phyloP scores from a whole-genome alignment of 2,888 invertebrate genomes.

The Heliconius ismenius region DNA sequence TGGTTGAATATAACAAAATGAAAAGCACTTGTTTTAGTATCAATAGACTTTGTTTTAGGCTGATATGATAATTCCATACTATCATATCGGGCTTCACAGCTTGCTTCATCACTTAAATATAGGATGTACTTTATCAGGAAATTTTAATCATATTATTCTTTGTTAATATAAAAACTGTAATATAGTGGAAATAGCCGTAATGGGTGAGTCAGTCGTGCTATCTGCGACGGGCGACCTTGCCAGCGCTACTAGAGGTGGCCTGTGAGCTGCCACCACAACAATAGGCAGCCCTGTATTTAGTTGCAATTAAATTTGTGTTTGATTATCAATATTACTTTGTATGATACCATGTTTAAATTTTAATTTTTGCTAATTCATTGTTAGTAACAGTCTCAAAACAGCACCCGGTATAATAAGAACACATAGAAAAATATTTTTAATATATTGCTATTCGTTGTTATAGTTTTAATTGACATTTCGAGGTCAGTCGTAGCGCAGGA shows the following conservation, averaged over 20 bases:
- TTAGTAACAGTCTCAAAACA: not conserved
- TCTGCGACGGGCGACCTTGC: constrained; percentile 30
- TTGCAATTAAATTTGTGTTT: constrained; percentile 11
- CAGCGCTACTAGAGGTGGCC: not conserved
- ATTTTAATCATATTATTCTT: constrained; percentile 1
- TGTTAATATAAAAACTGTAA: constrained; percentile 17
- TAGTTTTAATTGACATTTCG: not conserved
- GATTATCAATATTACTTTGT: not conserved
- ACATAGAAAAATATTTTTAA: not conserved
- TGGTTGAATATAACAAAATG: not conserved
- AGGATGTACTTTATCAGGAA: not conserved
- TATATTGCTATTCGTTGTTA: not conserved
- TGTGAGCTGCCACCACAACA: constrained; percentile 15
- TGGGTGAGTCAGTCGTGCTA: constrained; percentile 28
- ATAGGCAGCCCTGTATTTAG: constrained; percentile 14
- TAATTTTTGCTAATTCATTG: not conserved
- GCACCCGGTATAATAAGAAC: not conserved
- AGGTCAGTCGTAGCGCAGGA: too few species aligned
- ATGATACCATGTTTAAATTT: not conserved
- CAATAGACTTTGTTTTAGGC: constrained; percentile 1
- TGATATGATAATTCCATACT: not conserved
- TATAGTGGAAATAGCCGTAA: constrained; percentile 31
- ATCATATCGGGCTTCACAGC: not conserved
- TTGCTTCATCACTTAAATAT: not conserved
- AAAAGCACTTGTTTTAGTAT: not conserved